Evolutionary conservation across 2,113 vertebrate genomes (phyloP).

Genomic region (Rousettus leschenaultii): DNA sequence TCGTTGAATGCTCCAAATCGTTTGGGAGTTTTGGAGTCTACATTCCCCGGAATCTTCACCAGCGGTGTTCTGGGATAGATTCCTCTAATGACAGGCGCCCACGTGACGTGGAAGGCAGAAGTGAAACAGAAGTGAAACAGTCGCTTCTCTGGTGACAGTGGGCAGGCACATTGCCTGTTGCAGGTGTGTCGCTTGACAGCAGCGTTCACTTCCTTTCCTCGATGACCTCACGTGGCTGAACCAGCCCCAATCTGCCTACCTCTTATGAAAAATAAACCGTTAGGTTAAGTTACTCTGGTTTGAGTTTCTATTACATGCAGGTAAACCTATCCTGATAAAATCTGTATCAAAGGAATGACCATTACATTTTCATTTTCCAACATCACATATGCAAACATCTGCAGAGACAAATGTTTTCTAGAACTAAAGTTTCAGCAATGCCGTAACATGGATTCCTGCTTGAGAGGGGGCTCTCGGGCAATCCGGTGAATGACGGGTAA

Average conservation of each 20-base stretch:
- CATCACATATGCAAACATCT: slow-evolving; percentile 15
- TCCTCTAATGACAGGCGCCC: not conserved
- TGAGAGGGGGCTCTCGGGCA: not conserved
- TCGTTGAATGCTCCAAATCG: not conserved
- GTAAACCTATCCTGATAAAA: not conserved
- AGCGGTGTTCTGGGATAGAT: not conserved
- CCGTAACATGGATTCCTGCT: not conserved
- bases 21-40: not conserved
- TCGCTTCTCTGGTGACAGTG: rapidly evolving
- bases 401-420: slow-evolving; percentile 30
- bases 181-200: not conserved
- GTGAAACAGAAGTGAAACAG: not conserved
- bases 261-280: not conserved
- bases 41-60: not conserved
- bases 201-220: not conserved
- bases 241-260: not conserved
- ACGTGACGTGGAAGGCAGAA: not conserved
- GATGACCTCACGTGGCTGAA: not conserved
- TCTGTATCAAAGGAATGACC: not conserved
- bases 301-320: not conserved
- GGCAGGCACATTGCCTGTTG: not conserved
- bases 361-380: slow-evolving; percentile 34
- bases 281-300: not conserved
- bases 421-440: not conserved
- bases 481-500: slow-evolving; percentile 15